These are phyloP conservation scores for Schlechtendalia chinensis DNA, from an alignment of 1,140 invertebrate species.

Conservation along the genomic window DNA sequence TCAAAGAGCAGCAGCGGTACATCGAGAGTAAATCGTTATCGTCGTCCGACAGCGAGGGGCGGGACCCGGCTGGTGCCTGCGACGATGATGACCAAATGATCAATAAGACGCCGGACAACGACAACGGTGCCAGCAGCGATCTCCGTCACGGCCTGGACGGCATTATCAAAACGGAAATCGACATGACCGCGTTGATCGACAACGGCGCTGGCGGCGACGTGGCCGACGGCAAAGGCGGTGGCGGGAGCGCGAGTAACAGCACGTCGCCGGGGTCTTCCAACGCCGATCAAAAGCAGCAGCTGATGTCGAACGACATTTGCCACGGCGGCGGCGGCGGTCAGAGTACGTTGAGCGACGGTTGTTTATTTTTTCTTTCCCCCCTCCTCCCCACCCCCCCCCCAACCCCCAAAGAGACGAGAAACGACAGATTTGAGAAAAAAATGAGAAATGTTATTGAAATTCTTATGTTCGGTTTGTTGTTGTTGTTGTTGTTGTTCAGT, in stretches of 20 bases:
- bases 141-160: conserved; percentile 31
- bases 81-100: conserved; percentile 45
- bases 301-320: conserved; percentile 35
- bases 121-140: conserved; percentile 18
- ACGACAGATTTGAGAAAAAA: too few relatives aligned
- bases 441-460: too few relatives aligned
- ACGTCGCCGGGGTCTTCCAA: conserved; percentile 25
- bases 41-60: neutral
- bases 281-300: conserved; percentile 4
- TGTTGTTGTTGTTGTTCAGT: too few relatives aligned
- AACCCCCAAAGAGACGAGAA: too few relatives aligned
- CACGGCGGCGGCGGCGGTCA: too few relatives aligned
- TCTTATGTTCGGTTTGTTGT: too few relatives aligned
- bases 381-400: too few relatives aligned
- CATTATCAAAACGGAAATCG: conserved; percentile 34
- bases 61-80: neutral
- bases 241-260: neutral
- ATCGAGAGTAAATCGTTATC: conserved; percentile 24
- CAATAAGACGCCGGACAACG: conserved; percentile 26
- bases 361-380: too few relatives aligned
- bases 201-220: conserved; percentile 6
- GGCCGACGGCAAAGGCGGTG: conserved; percentile 11
- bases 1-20: conserved; percentile 40
- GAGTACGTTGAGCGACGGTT: conserved; percentile 29
- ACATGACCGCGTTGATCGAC: conserved; percentile 39